Conservation (phyloP, 2,113 vertebrate species). For the Tonatia bakeri region DNA sequence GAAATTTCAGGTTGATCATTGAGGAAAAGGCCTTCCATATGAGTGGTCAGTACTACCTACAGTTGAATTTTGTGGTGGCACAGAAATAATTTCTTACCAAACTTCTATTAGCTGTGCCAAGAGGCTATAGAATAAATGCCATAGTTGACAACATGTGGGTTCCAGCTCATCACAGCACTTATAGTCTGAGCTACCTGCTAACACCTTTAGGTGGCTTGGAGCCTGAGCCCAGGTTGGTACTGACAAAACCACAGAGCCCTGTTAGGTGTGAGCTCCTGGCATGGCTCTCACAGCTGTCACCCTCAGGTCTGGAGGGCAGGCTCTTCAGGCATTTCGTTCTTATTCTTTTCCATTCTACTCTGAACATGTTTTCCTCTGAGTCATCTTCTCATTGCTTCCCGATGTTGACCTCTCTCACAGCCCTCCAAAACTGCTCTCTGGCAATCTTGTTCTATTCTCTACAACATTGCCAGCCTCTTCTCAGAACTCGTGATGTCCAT, state of each 20-base stretch:
- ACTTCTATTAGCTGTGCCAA: background rate
- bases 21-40: background rate
- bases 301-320: background rate
- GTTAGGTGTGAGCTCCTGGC: background rate
- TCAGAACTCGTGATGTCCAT: background rate
- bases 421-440: background rate
- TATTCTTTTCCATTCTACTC: background rate
- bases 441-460: slow-evolving; percentile 15
- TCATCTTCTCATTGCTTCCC: background rate
- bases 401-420: slow-evolving; percentile 26
- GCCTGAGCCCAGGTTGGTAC: background rate
- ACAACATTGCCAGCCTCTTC: background rate
- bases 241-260: background rate
- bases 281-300: background rate
- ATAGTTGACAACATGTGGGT: background rate
- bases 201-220: background rate
- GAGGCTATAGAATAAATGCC: background rate
- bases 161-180: background rate
- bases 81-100: background rate
- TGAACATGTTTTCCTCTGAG: background rate
- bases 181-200: background rate
- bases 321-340: background rate
- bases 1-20: background rate
- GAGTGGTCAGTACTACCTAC: background rate
- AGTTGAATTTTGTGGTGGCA: background rate